Evolutionary conservation across 2,797 vertebrate genomes (phyloP).

Genomic region (Menidia menidia): DNA sequence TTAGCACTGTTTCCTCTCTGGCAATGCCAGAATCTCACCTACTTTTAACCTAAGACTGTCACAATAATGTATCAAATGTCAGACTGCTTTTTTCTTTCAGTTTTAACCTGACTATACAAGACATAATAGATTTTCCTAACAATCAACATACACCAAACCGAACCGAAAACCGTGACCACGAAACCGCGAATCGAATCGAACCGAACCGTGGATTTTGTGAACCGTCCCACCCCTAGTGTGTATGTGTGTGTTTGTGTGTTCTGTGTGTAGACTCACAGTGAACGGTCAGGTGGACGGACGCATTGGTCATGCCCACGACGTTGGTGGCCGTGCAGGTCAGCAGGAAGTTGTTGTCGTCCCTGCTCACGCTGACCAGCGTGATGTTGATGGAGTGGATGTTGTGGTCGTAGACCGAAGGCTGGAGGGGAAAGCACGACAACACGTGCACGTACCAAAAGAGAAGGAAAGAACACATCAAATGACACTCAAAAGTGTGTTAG

Average conservation of each 20-base stretch:
- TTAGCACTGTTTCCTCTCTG: too few species aligned
- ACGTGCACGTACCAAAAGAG: not conserved
- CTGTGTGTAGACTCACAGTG: slow-evolving; percentile 89
- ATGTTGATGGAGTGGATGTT: slow-evolving; percentile 92
- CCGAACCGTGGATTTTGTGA: too few species aligned
- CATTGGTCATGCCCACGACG: slow-evolving; percentile 95
- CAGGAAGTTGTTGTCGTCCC: slow-evolving; percentile 92
- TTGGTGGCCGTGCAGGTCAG: slow-evolving; percentile 94
- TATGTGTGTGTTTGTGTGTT: not conserved
- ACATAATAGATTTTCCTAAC: too few species aligned
- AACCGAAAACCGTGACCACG: too few species aligned
- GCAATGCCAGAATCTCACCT: too few species aligned
- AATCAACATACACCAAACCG: too few species aligned
- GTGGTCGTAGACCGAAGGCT: slow-evolving; percentile 90
- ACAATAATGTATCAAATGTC: too few species aligned
- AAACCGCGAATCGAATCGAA: too few species aligned
- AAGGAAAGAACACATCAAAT: not conserved
- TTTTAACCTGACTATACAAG: too few species aligned
- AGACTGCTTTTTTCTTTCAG: too few species aligned
- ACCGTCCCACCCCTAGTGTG: too few species aligned
- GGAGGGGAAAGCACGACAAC: slow-evolving; percentile 38
- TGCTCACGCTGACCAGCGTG: slow-evolving; percentile 92
- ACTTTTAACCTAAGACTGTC: too few species aligned
- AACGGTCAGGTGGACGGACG: slow-evolving; percentile 91
- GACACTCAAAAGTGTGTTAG: not conserved